These are phyloP conservation scores for Hylaea fasciaria DNA, from an alignment of 2,888 invertebrate genomes.

Conservation along the genomic window DNA sequence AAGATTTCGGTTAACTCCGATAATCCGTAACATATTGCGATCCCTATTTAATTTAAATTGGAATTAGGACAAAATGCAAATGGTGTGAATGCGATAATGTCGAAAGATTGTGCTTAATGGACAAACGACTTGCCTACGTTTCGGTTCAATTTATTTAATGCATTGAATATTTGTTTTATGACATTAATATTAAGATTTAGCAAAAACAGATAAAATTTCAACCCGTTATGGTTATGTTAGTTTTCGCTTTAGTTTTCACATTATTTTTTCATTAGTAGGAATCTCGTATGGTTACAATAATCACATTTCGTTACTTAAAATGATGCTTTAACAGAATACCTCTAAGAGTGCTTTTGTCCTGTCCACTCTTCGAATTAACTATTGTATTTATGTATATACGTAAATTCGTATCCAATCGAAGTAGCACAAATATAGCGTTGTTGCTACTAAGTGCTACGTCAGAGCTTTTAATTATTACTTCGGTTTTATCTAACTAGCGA, in stretches of 20 bases:
- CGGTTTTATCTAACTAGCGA: slow-evolving; percentile 50
- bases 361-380: no score
- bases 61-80: slow-evolving; percentile 28
- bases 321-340: no score
- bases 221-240: no score
- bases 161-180: no score
- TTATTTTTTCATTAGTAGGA: no score
- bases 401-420: neutral
- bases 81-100: slow-evolving; percentile 30
- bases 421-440: slow-evolving; percentile 33
- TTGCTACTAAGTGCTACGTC: slow-evolving; percentile 54
- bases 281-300: no score
- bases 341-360: no score
- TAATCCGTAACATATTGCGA: slow-evolving; percentile 45
- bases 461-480: slow-evolving; percentile 66
- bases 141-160: slow-evolving; percentile 3
- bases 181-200: no score
- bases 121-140: slow-evolving; percentile 22
- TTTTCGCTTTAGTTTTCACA: no score
- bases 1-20: slow-evolving; percentile 46
- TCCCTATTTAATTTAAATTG: slow-evolving; percentile 34
- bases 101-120: slow-evolving; percentile 17
- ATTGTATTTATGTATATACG: no score
- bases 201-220: no score
- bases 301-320: no score